Percentiles rank a stretch among this genome's conserved stretches.
These are phyloP conservation scores for Drosophila simulans DNA, from an alignment of 1,140 invertebrate genomes.

Conservation along the genomic window DNA sequence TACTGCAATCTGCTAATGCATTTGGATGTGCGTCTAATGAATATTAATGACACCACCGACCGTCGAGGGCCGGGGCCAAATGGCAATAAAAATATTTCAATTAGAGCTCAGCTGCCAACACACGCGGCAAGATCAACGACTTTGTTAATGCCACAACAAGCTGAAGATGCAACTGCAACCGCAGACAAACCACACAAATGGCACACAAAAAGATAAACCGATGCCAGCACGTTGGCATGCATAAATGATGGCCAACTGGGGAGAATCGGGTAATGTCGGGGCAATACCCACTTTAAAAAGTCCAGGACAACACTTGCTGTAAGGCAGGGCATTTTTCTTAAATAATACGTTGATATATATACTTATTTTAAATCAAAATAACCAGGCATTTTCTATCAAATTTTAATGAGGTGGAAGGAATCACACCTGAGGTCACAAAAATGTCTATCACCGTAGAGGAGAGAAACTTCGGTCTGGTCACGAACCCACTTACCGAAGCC, in stretches of 20 bases:
- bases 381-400: neutral
- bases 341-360: no score
- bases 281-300: neutral
- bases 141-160: conserved; percentile 77
- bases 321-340: neutral
- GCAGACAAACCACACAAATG: conserved; percentile 38
- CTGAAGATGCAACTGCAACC: conserved; percentile 66
- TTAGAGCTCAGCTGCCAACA: conserved; percentile 77
- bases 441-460: conserved; percentile 11
- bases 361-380: neutral
- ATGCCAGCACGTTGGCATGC: conserved; percentile 43
- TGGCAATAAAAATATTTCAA: conserved; percentile 81
- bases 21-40: conserved; percentile 68
- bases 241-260: conserved; percentile 55
- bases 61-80: conserved; percentile 11
- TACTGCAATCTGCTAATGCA: conserved; percentile 77
- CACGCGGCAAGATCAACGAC: conserved; percentile 76
- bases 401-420: neutral
- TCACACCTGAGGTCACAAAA: neutral
- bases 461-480: conserved; percentile 2
- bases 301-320: neutral
- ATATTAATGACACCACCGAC: conserved; percentile 63
- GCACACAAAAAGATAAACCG: conserved; percentile 62
- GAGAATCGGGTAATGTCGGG: neutral
- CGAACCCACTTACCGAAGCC: neutral